These are phyloP conservation scores for Anoplopoma fimbria DNA, from an alignment of 2,113 vertebrate species.

Conservation along the genomic window DNA sequence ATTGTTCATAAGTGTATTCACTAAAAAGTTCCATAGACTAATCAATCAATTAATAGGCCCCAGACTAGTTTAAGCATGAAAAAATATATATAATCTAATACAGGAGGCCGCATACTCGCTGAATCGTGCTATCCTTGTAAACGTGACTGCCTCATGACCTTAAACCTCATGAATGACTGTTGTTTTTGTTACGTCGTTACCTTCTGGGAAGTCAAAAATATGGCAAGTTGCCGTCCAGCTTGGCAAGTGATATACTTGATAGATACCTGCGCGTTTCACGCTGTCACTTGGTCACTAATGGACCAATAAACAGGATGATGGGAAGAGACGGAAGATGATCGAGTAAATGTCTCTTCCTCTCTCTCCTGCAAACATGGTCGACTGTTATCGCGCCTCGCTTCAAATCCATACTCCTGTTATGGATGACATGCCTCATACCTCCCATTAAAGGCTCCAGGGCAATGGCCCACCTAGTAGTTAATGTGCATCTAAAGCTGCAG, in stretches of 20 bases:
- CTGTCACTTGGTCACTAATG: conserved; percentile 74
- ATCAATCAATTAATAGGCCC: neutral
- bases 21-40: neutral
- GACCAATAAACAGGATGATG: conserved; percentile 70
- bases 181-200: conserved; percentile 24
- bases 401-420: conserved; percentile 58
- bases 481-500: conserved; percentile 58
- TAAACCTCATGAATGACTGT: conserved; percentile 22
- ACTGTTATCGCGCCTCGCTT: conserved; percentile 55
- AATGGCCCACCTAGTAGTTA: conserved; percentile 58
- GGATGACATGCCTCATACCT: conserved; percentile 53
- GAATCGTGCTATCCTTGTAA: conserved; percentile 17
- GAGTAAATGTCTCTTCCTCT: conserved; percentile 53
- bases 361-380: conserved; percentile 33
- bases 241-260: conserved; percentile 59
- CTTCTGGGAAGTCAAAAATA: conserved; percentile 20
- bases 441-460: conserved; percentile 54
- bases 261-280: conserved; percentile 51
- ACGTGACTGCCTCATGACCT: too few species aligned
- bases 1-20: neutral
- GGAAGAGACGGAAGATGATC: conserved; percentile 58
- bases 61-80: neutral
- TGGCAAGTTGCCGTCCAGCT: conserved; percentile 17
- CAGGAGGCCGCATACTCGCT: neutral
- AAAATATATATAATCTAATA: neutral